A percentile compares a stretch with the other conserved stretches of the same genome.
Conservation (phyloP, 1,140 invertebrate species). For the Acromyrmex heyeri region DNA sequence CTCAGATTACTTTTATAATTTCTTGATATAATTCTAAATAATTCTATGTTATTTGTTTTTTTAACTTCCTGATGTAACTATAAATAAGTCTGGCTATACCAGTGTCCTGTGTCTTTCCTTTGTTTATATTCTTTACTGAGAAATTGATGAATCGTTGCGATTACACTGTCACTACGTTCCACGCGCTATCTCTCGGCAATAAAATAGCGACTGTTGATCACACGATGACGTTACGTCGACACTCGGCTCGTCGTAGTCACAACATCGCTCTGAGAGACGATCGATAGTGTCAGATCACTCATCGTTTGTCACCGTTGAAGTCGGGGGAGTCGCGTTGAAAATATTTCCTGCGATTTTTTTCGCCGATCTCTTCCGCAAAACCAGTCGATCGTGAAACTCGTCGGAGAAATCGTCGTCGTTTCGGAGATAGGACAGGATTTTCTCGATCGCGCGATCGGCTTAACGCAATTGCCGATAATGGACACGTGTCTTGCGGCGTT, state of each 20-base stretch:
- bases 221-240: constrained; percentile 9
- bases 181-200: constrained; percentile 47
- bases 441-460: background rate
- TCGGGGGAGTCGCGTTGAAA: background rate
- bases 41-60: too few species aligned
- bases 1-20: too few species aligned
- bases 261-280: constrained; percentile 6
- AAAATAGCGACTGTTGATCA: constrained; percentile 58
- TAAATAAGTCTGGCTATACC: too few species aligned
- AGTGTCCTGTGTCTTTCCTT: background rate
- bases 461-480: constrained; percentile 22
- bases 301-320: constrained; percentile 11
- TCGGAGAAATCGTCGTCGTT: constrained; percentile 24
- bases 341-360: background rate
- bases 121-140: constrained; percentile 50
- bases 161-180: background rate
- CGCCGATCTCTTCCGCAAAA: background rate
- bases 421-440: constrained; percentile 6
- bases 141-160: constrained; percentile 18
- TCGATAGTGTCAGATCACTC: constrained; percentile 21
- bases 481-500: constrained; percentile 2
- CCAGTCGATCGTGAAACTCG: constrained; percentile 9
- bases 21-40: too few species aligned
- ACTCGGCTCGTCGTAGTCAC: constrained; percentile 7
- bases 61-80: too few species aligned